phyloP scores from a whole-genome alignment of 2,113 vertebrate genomes.

The Pseudorectes ferrugineus region DNA sequence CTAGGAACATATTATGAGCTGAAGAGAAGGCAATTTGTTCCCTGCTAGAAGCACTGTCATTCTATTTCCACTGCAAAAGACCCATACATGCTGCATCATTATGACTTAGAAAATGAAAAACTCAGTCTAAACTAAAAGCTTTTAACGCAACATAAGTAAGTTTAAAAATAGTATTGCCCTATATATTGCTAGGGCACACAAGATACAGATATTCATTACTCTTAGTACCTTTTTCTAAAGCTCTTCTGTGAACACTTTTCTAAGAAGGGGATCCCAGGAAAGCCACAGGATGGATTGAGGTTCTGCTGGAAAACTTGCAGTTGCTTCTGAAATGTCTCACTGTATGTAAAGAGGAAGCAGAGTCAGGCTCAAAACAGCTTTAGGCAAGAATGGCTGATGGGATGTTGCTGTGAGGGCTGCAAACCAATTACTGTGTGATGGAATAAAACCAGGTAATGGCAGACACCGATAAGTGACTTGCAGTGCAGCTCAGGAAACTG shows the following conservation, averaged over 20 bases:
- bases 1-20: background rate
- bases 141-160: background rate
- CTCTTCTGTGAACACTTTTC: background rate
- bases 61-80: background rate
- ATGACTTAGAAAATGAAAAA: background rate
- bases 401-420: background rate
- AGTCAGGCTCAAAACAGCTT: background rate
- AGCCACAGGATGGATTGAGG: background rate
- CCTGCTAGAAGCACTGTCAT: background rate
- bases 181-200: background rate
- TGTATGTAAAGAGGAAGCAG: background rate
- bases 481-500: background rate
- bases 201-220: background rate
- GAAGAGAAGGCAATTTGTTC: background rate
- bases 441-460: background rate
- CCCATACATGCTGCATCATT: background rate
- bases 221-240: background rate
- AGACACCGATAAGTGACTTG: background rate
- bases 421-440: background rate
- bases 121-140: background rate
- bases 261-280: background rate
- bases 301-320: background rate
- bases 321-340: background rate
- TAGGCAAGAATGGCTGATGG: background rate
- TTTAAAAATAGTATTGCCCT: background rate